These are phyloP conservation scores for Priocnemis perturbator DNA, from an alignment of 2,888 invertebrate species.

Conservation along the genomic window DNA sequence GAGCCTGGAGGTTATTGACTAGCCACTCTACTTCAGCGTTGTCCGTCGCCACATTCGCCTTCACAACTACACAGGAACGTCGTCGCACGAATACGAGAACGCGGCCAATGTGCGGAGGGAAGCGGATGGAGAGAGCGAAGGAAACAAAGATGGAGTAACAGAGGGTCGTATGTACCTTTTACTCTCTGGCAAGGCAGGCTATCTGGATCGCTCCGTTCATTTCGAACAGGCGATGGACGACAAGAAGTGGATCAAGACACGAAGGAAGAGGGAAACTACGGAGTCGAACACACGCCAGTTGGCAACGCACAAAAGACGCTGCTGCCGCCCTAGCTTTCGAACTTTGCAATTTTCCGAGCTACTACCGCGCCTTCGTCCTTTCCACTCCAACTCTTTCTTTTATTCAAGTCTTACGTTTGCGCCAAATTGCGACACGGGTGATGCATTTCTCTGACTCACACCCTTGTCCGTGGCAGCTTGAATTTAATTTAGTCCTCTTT, in stretches of 20 bases:
- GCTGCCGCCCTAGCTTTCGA: too few relatives aligned
- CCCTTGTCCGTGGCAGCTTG: too few relatives aligned
- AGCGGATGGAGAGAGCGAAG: constrained; percentile 8
- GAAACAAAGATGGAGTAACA: constrained; percentile 17
- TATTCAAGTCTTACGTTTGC: too few relatives aligned
- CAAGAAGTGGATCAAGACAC: background rate
- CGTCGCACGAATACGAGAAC: too few relatives aligned
- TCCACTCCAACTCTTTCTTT: too few relatives aligned
- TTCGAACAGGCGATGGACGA: background rate
- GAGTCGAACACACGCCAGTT: background rate
- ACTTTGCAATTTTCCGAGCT: too few relatives aligned
- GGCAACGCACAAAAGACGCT: too few relatives aligned
- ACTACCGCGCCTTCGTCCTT: too few relatives aligned
- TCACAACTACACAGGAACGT: constrained; percentile 5
- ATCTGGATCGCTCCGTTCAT: constrained; percentile 20
- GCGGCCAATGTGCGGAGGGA: background rate
- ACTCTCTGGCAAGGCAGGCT: constrained; percentile 15
- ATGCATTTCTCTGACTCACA: too few relatives aligned
- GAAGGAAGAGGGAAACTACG: constrained; percentile 2
- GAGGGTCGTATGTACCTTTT: constrained; percentile 22
- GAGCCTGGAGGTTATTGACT: constrained; percentile 72
- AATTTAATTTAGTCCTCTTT: too few relatives aligned
- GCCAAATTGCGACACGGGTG: too few relatives aligned
- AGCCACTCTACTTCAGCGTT: constrained; percentile 69
- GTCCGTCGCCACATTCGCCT: constrained; percentile 48